Evolutionary conservation across 2,888 invertebrate genomes (phyloP), one percentile per base, ranked within the genome.

Genomic region (Thumatha senex): DNA sequence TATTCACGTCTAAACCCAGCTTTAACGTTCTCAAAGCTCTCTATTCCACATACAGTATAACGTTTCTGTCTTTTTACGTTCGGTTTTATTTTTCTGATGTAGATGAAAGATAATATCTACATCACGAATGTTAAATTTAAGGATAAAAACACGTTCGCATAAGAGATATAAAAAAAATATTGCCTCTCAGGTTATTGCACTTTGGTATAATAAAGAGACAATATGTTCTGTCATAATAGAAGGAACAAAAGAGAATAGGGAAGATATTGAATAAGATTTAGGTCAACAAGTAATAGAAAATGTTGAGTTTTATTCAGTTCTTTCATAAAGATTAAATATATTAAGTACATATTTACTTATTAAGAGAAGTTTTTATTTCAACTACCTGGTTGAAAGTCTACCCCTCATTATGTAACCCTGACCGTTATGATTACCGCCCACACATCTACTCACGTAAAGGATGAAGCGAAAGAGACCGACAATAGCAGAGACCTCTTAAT

Each of bases 1-100:
- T 76, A 74, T 70, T 76, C 76, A 74, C 61, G 54, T 67, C 67
- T 63, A 61, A 67, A 70, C 57, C 58, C 59, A 61, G 66, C 60
- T 64, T 66, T 58, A 61, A 63, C 53, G 49, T 58, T 44, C 51
- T 34, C 56, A 29, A 44, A 44, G 41, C 56, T 54, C 42, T 53
- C 45, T 40, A 50, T 54, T 54, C 41, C 43, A 57, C 49, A 51
- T 53, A 55, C 61, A 59, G 59, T 61, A 59, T 58, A 58, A 55
- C 57, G 55, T 67, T 58, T 61, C 54, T 45, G 36, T 40, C 46
- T 63, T 53, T 66, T 67, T 66, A 61, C 57, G 46, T 46, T 40
- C 48, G 36, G 43, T 59, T 66, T 67, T 67, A 70, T 67, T 63
- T 50, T 55, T 43, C 36, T 51, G 46, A 55, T 62, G 56, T 53